A percentile compares a stretch with the other conserved stretches of the same genome.
Conservation (phyloP, 2,888 invertebrate genomes). For the Eutolmus rufibarbis region DNA sequence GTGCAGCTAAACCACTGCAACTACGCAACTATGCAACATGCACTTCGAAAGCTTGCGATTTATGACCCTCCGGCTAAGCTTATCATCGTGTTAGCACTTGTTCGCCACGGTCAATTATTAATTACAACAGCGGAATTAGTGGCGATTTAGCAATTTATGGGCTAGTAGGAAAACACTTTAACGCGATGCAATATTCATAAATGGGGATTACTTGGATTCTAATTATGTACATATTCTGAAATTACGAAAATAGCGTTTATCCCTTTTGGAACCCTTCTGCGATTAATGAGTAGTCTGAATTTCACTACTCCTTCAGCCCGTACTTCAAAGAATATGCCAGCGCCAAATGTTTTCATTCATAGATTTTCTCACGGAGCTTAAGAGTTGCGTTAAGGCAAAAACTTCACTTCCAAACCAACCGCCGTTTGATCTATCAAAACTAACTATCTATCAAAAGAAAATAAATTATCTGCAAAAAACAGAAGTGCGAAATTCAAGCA, state of each 20-base stretch:
- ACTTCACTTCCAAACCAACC: background rate
- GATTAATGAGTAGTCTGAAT: background rate
- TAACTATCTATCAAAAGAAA: no score
- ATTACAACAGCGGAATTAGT: background rate
- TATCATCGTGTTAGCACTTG: background rate
- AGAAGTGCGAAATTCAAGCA: background rate
- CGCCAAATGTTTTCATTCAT: background rate
- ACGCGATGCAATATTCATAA: background rate
- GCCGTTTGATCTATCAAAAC: background rate
- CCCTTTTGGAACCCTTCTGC: background rate
- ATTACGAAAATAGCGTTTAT: background rate
- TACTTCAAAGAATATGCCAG: background rate
- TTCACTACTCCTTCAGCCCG: background rate
- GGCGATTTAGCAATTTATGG: background rate
- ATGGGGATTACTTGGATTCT: background rate
- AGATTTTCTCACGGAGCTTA: background rate
- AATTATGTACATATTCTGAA: background rate
- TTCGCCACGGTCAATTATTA: background rate
- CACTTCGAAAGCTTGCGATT: background rate
- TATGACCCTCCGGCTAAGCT: background rate
- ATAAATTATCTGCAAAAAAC: background rate
- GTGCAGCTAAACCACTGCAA: background rate
- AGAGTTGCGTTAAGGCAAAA: background rate
- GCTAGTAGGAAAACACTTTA: background rate
- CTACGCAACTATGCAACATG: background rate